Conservation (phyloP, 2,888 invertebrate genomes). For the Cephus sareptanus region DNA sequence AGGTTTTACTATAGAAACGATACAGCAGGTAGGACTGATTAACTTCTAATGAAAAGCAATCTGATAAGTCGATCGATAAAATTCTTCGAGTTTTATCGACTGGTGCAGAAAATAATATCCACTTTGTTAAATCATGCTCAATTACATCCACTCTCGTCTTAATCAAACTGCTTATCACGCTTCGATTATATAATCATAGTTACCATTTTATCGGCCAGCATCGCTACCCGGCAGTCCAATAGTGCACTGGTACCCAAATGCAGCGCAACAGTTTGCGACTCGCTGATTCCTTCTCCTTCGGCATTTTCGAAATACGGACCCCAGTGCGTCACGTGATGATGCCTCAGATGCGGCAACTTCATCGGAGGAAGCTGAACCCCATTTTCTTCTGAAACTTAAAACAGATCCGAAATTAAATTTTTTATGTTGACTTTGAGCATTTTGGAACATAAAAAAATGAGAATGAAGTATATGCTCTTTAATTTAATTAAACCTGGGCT, state of each 20-base stretch:
- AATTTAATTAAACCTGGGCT: background rate
- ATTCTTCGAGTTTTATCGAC: background rate
- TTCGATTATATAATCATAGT: conserved; percentile 19
- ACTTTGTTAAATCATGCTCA: background rate
- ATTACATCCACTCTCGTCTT: background rate
- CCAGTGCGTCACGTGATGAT: conserved; percentile 78
- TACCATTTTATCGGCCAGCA: conserved; percentile 79
- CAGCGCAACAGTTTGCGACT: conserved; percentile 70
- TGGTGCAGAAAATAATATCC: background rate
- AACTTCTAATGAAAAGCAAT: background rate
- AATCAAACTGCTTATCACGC: background rate
- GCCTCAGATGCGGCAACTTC: conserved; percentile 68
- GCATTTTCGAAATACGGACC: conserved; percentile 78
- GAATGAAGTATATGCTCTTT: background rate
- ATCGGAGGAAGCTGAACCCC: conserved; percentile 39
- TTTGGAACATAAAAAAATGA: no score
- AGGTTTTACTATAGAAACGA: background rate
- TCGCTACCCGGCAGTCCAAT: conserved; percentile 76
- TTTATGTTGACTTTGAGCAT: no score
- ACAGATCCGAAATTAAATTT: conserved; percentile 1
- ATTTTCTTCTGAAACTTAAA: background rate
- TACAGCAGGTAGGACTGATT: background rate
- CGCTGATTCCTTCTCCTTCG: conserved; percentile 68
- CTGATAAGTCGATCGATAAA: background rate
- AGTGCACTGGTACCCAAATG: conserved; percentile 75